Evolutionary conservation across 2,113 vertebrate species (phyloP), one percentile per base, ranked within the genome.

Genomic region (Spea multiplicata): DNA sequence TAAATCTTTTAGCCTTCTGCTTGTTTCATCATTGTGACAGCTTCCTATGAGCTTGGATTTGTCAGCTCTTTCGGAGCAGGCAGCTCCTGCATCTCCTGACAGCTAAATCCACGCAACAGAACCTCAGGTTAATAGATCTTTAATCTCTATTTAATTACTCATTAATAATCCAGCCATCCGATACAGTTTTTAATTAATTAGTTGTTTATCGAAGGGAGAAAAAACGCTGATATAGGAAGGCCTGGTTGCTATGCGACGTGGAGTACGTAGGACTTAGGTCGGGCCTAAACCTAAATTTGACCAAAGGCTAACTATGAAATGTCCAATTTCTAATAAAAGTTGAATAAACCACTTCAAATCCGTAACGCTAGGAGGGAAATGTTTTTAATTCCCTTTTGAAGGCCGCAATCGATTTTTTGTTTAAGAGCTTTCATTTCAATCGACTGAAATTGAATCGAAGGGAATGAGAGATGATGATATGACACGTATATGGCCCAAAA

Each of bases 1-100:
- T 87, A 89, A 88, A 91, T 92, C 87, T 88, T 86, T 91, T 90
- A 90, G 76, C 50, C 46, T 84, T 83, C 74, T 72, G 76, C 82
- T 90, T 90, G 74, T 89, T 92, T 88, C 83, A 90, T 92, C 89
- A 91, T 87, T 82, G 82, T 90, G 88, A 91, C 91, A 92, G 83
- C 75, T 83, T 91, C 80, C 81, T 84, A 76, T 83, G 84, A 82
- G 84, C 55, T 79, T 73, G 57, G 69, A 91, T 91, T 85, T 81
- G 88, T 92, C 87, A 90, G 81, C 80, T 70, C 74, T 71, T 73
- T 86, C 66, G 72, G 81, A 88, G 84, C 70, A 64, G 44, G n/a
- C 76, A 83, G 30, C 49, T 44, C 49, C 81, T 73, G 83, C 3
- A 16, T 81, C 79, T 85, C 61, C 78, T 86, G 86, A 86, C 83